These are phyloP conservation scores for Lophius americanus DNA, from an alignment of 2,797 vertebrate species.

Conservation along the genomic window DNA sequence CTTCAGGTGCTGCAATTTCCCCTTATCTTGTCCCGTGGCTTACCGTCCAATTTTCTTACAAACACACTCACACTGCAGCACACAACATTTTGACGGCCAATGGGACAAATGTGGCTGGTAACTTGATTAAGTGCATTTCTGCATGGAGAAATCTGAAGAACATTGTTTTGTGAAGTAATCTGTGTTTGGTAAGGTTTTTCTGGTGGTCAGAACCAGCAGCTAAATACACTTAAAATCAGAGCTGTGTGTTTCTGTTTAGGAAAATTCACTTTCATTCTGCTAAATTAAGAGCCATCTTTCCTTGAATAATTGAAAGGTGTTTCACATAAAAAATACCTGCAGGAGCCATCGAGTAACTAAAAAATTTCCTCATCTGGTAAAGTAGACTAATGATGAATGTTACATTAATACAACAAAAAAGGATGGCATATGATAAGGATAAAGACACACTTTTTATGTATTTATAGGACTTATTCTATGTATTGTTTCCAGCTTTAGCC, in stretches of 20 bases:
- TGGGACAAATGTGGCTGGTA: slow-evolving; percentile 21
- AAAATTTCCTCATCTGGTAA: slow-evolving; percentile 1
- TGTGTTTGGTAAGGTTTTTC: slow-evolving; percentile 13
- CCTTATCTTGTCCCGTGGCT: slow-evolving; percentile 8
- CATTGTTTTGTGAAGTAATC: slow-evolving; percentile 16
- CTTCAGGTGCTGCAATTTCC: slow-evolving; percentile 24
- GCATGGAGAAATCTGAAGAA: slow-evolving; percentile 19
- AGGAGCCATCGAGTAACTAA: background rate
- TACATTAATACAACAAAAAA: background rate
- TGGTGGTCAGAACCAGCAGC: background rate
- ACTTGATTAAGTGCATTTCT: slow-evolving; percentile 35
- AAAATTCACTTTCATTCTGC: background rate
- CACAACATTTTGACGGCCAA: slow-evolving; percentile 14
- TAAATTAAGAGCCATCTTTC: background rate
- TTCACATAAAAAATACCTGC: slow-evolving; percentile 1
- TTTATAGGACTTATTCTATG: background rate
- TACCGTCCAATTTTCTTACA: slow-evolving; percentile 8
- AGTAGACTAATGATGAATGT: slow-evolving; percentile 5
- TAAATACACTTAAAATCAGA: slow-evolving; percentile 2
- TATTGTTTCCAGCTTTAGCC: too few relatives aligned
- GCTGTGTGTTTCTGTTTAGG: background rate
- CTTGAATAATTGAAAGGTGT: background rate
- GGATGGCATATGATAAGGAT: background rate
- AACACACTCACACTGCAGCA: background rate
- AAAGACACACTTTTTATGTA: background rate